Evolutionary conservation across 2,113 vertebrate genomes (phyloP).

Genomic region (Calidris pugnax): DNA sequence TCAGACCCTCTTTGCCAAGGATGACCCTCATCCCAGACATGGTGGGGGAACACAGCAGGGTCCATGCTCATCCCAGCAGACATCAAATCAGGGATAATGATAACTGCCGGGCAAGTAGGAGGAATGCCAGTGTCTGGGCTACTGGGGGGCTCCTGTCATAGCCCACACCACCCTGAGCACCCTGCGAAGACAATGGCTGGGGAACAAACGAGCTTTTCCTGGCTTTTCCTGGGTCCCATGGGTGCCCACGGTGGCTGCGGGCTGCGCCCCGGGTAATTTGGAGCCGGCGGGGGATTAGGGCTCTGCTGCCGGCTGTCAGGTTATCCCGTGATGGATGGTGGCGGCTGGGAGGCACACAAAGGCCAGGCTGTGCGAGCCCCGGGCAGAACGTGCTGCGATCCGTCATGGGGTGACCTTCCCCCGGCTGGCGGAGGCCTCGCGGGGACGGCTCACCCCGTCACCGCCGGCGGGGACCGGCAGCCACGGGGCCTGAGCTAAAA

Average conservation of each 20-base stretch:
- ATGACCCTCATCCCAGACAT: neutral
- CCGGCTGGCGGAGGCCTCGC: neutral
- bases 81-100: neutral
- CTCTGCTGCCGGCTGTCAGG: slow-evolving; percentile 83
- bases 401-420: slow-evolving; percentile 75
- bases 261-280: neutral
- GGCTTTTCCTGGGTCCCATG: accelerated
- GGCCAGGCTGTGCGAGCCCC: slow-evolving; percentile 76
- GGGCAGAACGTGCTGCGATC: slow-evolving; percentile 81
- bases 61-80: accelerated
- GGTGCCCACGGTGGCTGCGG: neutral
- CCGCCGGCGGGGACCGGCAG: neutral
- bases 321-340: slow-evolving; percentile 88
- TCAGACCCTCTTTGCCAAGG: neutral
- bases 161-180: neutral
- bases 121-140: accelerated
- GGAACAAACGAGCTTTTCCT: accelerated
- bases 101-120: too few species aligned
- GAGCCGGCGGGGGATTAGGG: slow-evolving; percentile 70
- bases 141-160: accelerated
- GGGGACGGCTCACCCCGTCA: slow-evolving; percentile 11
- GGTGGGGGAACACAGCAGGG: accelerated
- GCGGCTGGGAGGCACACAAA: slow-evolving; percentile 89
- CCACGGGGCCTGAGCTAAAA: slow-evolving; percentile 5
- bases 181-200: accelerated